phyloP scores from a whole-genome alignment of 2,888 invertebrate genomes.

The Agriotes lineatus region DNA sequence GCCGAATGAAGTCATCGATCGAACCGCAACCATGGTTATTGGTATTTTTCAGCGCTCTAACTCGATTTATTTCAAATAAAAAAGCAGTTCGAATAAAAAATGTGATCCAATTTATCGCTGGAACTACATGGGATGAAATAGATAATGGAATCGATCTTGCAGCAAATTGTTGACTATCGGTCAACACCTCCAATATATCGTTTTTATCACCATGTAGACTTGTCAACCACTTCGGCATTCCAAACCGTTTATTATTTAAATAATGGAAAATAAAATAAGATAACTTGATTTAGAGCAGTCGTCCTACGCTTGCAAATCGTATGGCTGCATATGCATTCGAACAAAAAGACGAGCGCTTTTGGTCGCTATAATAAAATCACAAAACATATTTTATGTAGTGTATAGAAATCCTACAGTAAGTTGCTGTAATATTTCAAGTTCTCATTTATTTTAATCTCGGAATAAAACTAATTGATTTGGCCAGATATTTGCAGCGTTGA shows the following conservation, averaged over 20 bases:
- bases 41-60: background rate
- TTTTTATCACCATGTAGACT: too few species aligned
- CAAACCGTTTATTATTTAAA: background rate
- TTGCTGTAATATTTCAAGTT: background rate
- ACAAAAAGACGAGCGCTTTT: background rate
- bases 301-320: background rate
- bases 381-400: background rate
- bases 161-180: background rate
- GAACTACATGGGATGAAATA: too few species aligned
- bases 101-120: too few species aligned
- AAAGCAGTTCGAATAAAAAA: background rate
- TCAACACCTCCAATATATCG: too few species aligned
- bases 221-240: background rate
- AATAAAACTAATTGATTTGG: too few species aligned
- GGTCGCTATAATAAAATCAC: slow-evolving; percentile 5
- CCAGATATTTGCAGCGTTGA: too few species aligned
- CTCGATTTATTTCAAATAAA: background rate
- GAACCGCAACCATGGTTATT: background rate
- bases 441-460: background rate
- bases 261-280: background rate
- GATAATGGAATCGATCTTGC: too few species aligned
- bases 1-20: slow-evolving; percentile 1
- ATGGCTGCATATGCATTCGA: background rate
- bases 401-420: slow-evolving; percentile 3
- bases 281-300: background rate